phyloP scores from a whole-genome alignment of 2,797 vertebrate genomes.

The Prionace glauca region DNA sequence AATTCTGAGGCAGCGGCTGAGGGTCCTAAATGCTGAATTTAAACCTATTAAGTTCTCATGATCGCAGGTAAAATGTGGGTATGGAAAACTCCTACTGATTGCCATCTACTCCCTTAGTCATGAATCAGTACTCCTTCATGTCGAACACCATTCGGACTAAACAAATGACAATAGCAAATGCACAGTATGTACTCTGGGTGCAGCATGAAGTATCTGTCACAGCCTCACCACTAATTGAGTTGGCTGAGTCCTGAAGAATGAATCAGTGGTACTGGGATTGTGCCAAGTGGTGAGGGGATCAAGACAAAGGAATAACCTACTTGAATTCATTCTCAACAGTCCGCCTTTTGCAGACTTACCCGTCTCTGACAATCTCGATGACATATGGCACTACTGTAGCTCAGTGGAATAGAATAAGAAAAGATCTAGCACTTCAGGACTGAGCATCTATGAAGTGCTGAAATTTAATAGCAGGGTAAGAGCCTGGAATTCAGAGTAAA shows the following conservation, averaged over 20 bases:
- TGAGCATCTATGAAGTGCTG: not conserved
- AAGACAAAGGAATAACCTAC: not conserved
- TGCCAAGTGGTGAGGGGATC: too few species aligned
- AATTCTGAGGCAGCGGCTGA: not conserved
- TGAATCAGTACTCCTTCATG: not conserved
- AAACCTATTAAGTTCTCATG: not conserved
- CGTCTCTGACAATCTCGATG: not conserved
- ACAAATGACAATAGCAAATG: not conserved
- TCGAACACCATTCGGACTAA: not conserved
- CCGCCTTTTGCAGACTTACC: not conserved
- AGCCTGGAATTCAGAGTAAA: too few species aligned
- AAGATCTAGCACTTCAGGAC: not conserved
- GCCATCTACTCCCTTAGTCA: not conserved
- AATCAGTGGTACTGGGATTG: too few species aligned
- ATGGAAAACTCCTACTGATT: not conserved
- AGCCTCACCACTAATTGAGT: not conserved
- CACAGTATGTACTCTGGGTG: not conserved
- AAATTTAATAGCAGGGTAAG: not conserved
- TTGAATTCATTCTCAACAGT: not conserved
- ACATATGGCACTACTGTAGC: not conserved
- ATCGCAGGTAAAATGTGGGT: not conserved
- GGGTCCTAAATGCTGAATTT: not conserved
- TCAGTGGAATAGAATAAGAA: not conserved
- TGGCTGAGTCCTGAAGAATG: too few species aligned
- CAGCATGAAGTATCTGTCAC: not conserved